phyloP scores from a whole-genome alignment of 64 coral and sea anemone genomes.

The Dendronephthya gigantea region DNA sequence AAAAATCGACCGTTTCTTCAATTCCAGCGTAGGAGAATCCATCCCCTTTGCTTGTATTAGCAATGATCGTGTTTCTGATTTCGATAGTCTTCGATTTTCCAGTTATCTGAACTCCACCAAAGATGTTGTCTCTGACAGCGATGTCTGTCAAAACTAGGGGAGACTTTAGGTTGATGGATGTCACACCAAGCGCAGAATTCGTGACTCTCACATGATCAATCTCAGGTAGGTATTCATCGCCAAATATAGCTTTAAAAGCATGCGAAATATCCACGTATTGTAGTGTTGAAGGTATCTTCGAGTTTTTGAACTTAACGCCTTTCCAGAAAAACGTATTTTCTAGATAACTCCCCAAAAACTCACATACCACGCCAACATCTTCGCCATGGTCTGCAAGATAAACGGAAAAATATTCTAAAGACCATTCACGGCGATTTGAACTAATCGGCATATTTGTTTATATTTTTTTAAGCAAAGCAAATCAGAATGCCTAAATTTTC shows the following conservation, averaged over 20 bases:
- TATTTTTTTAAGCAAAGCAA: too few relatives aligned
- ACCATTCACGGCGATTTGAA: too few relatives aligned
- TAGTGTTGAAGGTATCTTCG: constrained; percentile 10
- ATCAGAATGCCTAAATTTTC: too few relatives aligned
- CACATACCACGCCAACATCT: constrained; percentile 55
- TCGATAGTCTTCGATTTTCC: background rate
- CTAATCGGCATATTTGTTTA: too few relatives aligned
- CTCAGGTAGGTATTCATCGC: constrained; percentile 12
- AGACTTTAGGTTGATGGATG: background rate
- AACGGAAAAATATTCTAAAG: too few relatives aligned
- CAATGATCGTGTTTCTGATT: constrained; percentile 32
- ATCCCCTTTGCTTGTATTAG: constrained; percentile 26
- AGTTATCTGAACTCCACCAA: constrained; percentile 41
- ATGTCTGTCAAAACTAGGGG: constrained; percentile 30
- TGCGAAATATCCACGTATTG: constrained; percentile 39
- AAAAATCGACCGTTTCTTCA: constrained; percentile 26
- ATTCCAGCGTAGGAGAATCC: constrained; percentile 13
- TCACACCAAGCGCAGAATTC: constrained; percentile 30
- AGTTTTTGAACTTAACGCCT: constrained; percentile 44
- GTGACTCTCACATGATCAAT: constrained; percentile 23
- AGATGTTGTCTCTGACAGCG: constrained; percentile 11
- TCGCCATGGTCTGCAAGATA: too few relatives aligned
- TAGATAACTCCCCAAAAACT: background rate
- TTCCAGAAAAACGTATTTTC: constrained; percentile 39
- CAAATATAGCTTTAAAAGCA: constrained; percentile 34